These are phyloP conservation scores for Diogma glabrata DNA, from an alignment of 2,888 invertebrate genomes.

Conservation along the genomic window DNA sequence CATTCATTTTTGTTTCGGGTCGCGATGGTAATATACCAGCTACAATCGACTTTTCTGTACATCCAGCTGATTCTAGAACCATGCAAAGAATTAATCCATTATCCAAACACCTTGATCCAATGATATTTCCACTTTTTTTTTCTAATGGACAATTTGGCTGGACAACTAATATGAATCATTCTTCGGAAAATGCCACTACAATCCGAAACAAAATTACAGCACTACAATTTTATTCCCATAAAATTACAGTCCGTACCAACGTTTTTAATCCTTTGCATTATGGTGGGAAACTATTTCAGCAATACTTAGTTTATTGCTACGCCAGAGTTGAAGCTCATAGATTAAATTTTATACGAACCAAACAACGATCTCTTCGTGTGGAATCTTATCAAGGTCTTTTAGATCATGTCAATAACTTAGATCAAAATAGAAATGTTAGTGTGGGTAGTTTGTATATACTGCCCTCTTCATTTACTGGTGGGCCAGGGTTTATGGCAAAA, in stretches of 20 bases:
- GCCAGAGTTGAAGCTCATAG: neutral
- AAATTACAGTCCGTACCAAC: neutral
- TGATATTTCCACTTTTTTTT: neutral
- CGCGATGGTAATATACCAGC: slow-evolving; percentile 3
- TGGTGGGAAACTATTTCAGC: neutral
- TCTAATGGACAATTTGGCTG: neutral
- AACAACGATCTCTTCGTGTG: too few relatives aligned
- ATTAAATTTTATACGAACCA: too few relatives aligned
- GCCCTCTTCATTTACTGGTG: neutral
- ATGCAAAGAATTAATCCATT: too few relatives aligned
- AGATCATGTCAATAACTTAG: neutral
- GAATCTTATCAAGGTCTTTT: too few relatives aligned
- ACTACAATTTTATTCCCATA: neutral
- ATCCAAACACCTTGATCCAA: neutral
- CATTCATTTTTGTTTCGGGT: neutral
- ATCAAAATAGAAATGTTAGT: neutral
- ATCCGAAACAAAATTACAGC: neutral
- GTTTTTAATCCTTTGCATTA: too few relatives aligned
- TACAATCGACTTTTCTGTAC: too few relatives aligned
- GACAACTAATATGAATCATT: neutral
- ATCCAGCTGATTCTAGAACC: neutral
- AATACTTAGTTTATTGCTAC: neutral
- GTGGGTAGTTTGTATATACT: neutral
- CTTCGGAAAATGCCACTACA: neutral
- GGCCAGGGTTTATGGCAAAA: too few relatives aligned